phyloP scores from a whole-genome alignment of 2,888 invertebrate genomes.

The Eristalinus sepulchralis region DNA sequence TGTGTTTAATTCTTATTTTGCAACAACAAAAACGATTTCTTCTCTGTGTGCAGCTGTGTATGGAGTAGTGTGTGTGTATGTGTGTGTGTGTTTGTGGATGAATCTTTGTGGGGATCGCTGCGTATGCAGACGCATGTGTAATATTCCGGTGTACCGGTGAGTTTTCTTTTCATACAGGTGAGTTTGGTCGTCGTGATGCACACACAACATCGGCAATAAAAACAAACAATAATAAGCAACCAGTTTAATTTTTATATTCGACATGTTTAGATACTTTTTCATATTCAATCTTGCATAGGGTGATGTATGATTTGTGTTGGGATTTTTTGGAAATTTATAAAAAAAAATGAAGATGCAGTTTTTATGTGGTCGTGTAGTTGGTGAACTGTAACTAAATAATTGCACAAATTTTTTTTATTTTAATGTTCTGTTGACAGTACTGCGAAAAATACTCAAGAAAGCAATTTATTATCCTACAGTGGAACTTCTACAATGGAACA shows the following conservation, averaged over 20 bases:
- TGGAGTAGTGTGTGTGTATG: background rate
- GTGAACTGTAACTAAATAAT: background rate
- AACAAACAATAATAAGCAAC: constrained; percentile 65
- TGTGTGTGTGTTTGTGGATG: constrained; percentile 17
- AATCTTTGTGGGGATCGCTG: constrained; percentile 7
- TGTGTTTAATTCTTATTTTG: constrained; percentile 53
- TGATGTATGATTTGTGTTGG: background rate
- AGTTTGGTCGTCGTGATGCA: constrained; percentile 59
- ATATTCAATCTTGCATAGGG: constrained; percentile 42
- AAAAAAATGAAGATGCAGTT: background rate
- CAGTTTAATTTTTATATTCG: constrained; percentile 66
- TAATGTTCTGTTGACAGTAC: too few species aligned
- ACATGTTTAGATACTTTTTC: constrained; percentile 57
- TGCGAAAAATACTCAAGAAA: too few species aligned
- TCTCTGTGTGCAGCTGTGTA: background rate
- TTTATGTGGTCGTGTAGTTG: background rate
- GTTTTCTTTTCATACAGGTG: constrained; percentile 71
- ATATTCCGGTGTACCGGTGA: constrained; percentile 62
- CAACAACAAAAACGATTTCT: constrained; percentile 47
- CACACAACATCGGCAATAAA: constrained; percentile 45
- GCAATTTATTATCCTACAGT: too few species aligned
- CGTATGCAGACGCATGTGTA: constrained; percentile 55
- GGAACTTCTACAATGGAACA: too few species aligned
- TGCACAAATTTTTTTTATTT: too few species aligned
- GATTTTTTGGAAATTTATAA: background rate